Evolutionary conservation across 1,140 invertebrate species (phyloP).

Genomic region (Hyles vespertilio): DNA sequence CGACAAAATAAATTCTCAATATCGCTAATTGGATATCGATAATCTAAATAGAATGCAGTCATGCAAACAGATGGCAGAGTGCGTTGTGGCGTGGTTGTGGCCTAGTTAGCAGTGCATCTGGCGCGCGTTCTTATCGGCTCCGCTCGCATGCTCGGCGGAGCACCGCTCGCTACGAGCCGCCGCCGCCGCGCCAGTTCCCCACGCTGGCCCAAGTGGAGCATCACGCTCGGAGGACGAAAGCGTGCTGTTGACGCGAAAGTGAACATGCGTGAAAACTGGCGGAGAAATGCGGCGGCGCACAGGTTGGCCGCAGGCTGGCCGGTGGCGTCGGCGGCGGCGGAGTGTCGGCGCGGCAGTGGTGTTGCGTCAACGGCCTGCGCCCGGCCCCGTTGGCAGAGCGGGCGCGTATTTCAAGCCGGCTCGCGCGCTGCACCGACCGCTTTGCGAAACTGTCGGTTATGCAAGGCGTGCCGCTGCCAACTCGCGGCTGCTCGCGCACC

Average conservation of each 20-base stretch:
- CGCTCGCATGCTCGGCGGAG: conserved; percentile 24
- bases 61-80: conserved; percentile 56
- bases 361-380: conserved; percentile 39
- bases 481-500: conserved; percentile 57
- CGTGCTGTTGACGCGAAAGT: conserved; percentile 59
- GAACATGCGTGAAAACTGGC: conserved; percentile 53
- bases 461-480: conserved; percentile 70
- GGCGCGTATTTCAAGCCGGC: conserved; percentile 64
- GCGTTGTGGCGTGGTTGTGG: conserved; percentile 51
- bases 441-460: conserved; percentile 71
- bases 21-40: conserved; percentile 4
- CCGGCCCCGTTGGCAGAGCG: conserved; percentile 45
- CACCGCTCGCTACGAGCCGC: conserved; percentile 8
- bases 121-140: conserved; percentile 41
- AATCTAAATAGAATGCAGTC: conserved; percentile 35
- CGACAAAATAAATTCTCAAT: conserved; percentile 4
- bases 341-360: conserved; percentile 14
- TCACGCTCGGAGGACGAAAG: conserved; percentile 51
- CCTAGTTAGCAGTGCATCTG: conserved; percentile 59
- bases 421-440: conserved; percentile 56
- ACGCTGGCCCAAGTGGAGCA: conserved; percentile 22
- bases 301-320: conserved; percentile 31
- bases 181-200: neutral
- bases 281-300: conserved; percentile 42
- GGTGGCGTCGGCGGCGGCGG: conserved; percentile 22